Evolutionary conservation across 2,888 invertebrate species (phyloP).

Genomic region (Stegana nigrithorax): DNA sequence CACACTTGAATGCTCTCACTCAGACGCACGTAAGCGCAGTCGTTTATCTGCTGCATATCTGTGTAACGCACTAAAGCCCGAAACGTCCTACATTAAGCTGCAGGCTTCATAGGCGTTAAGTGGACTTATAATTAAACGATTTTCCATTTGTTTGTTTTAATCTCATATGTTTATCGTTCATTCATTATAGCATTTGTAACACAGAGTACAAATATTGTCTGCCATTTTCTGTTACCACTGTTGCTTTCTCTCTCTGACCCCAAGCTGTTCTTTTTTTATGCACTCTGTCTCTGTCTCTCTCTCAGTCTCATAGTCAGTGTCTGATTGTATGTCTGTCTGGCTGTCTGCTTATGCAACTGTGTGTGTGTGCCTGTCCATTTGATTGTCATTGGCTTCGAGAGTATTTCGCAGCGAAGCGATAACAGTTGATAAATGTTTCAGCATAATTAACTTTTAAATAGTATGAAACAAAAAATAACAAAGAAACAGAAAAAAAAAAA

Average conservation of each 20-base stretch:
- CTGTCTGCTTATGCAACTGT: too few species aligned
- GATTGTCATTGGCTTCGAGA: too few species aligned
- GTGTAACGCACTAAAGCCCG: constrained; percentile 16
- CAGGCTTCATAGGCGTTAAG: constrained; percentile 52
- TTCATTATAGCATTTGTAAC: constrained; percentile 1
- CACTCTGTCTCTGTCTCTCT: too few species aligned
- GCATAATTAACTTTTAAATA: constrained; percentile 14
- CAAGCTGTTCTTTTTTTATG: too few species aligned
- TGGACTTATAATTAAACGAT: constrained; percentile 62
- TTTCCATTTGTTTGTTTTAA: constrained; percentile 47
- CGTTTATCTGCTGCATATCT: neutral
- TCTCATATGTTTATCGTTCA: constrained; percentile 48
- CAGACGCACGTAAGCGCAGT: neutral
- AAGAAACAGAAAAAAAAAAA: neutral
- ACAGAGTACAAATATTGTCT: neutral
- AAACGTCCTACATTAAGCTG: constrained; percentile 40
- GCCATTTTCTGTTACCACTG: constrained; percentile 1
- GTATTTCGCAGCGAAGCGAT: too few species aligned
- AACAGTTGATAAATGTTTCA: constrained; percentile 12
- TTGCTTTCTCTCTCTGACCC: too few species aligned
- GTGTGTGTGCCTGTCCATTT: too few species aligned
- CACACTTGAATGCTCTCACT: neutral
- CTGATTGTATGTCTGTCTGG: too few species aligned
- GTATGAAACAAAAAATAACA: neutral
- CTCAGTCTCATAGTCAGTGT: too few species aligned